Evolutionary conservation across 2,888 invertebrate species (phyloP).

Genomic region (Aelia acuminata): DNA sequence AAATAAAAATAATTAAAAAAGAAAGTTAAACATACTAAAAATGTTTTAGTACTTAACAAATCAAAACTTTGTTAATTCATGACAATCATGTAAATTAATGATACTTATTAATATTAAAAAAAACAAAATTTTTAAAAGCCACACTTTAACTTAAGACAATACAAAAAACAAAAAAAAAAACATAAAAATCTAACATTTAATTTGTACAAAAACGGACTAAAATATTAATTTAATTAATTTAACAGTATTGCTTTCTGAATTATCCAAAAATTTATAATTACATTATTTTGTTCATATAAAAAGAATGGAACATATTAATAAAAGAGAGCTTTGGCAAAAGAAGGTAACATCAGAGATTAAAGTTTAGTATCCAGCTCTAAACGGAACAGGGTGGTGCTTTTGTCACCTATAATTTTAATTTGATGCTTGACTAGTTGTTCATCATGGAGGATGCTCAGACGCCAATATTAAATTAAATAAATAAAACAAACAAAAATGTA

Average conservation of each 20-base stretch:
- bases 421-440: slow-evolving; percentile 54
- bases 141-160: neutral
- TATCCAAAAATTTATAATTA: neutral
- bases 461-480: neutral
- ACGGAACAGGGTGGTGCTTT: slow-evolving; percentile 47
- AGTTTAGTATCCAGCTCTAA: slow-evolving; percentile 48
- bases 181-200: slow-evolving; percentile 3
- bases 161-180: neutral
- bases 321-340: neutral
- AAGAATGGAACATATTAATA: neutral
- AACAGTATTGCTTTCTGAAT: slow-evolving; percentile 41
- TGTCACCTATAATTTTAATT: slow-evolving; percentile 45
- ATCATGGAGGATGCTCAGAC: slow-evolving; percentile 49
- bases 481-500: neutral
- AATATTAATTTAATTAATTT: slow-evolving; percentile 2
- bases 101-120: neutral
- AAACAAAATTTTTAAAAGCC: neutral
- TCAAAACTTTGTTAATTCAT: neutral
- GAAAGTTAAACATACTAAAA: neutral
- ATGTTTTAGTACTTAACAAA: neutral
- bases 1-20: neutral
- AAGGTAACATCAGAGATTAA: slow-evolving; percentile 36
- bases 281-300: neutral
- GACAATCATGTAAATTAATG: neutral
- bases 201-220: slow-evolving; percentile 42